phyloP scores from a whole-genome alignment of 2,888 invertebrate species.

The Plebejus melissa region DNA sequence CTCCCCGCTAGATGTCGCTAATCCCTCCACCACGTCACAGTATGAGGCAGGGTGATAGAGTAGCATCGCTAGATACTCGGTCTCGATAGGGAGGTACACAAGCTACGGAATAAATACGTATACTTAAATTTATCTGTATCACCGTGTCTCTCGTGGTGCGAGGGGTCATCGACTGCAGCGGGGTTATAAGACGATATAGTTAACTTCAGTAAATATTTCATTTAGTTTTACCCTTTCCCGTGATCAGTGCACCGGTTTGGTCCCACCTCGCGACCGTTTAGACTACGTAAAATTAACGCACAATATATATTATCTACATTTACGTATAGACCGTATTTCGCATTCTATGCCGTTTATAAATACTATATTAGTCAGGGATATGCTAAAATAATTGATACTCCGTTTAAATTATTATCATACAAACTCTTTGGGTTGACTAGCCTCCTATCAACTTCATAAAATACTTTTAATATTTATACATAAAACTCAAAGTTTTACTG shows the following conservation, averaged over 20 bases:
- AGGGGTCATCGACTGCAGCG: background rate
- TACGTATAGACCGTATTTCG: conserved; percentile 64
- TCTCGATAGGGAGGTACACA: conserved; percentile 9
- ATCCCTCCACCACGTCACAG: background rate
- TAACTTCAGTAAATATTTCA: conserved; percentile 38
- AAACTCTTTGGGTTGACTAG: conserved; percentile 19
- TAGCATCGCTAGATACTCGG: background rate
- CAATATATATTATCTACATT: conserved; percentile 51
- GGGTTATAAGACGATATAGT: conserved; percentile 2
- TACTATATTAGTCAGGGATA: conserved; percentile 62
- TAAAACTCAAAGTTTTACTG: background rate
- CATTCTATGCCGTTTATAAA: conserved; percentile 63
- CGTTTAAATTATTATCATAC: conserved; percentile 29
- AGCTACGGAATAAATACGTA: conserved; percentile 16
- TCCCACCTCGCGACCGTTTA: conserved; percentile 52
- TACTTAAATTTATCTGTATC: conserved; percentile 3
- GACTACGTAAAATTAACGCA: conserved; percentile 45
- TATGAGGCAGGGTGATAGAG: background rate
- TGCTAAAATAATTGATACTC: conserved; percentile 67
- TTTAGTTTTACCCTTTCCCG: conserved; percentile 45
- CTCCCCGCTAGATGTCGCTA: background rate
- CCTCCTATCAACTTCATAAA: background rate
- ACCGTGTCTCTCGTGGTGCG: background rate
- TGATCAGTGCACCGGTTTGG: conserved; percentile 74
- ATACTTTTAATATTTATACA: background rate